A percentile compares a stretch with the other conserved stretches of the same genome.
These are phyloP conservation scores for Brevimyrus niger DNA, from an alignment of 2,113 vertebrate genomes.

Conservation along the genomic window DNA sequence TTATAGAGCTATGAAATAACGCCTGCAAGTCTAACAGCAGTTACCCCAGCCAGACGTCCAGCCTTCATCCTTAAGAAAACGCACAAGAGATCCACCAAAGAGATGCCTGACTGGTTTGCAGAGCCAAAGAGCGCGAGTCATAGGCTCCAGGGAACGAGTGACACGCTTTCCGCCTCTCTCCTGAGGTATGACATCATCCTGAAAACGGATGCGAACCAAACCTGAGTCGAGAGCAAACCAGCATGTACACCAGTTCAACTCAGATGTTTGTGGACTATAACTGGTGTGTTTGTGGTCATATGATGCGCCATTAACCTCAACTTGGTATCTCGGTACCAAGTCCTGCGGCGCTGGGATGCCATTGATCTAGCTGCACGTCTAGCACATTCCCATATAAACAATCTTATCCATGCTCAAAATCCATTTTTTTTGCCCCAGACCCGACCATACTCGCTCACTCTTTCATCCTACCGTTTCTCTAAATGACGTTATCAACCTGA, in stretches of 20 bases:
- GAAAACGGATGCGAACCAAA: background rate
- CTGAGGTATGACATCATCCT: background rate
- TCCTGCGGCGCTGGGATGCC: background rate
- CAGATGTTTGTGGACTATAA: background rate
- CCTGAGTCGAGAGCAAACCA: background rate
- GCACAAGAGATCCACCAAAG: background rate
- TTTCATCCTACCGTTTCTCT: background rate
- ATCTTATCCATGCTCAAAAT: background rate
- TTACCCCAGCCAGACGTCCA: background rate
- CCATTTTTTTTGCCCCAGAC: background rate
- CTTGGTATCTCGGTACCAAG: background rate
- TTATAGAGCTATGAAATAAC: background rate
- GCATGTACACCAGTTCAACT: background rate
- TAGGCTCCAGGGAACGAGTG: background rate
- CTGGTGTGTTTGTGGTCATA: background rate
- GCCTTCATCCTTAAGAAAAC: background rate
- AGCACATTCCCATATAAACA: background rate
- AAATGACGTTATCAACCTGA: background rate
- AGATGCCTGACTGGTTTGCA: background rate
- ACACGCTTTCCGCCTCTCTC: background rate
- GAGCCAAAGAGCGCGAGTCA: background rate
- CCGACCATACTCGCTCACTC: background rate
- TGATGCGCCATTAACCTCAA: background rate
- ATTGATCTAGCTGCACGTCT: background rate
- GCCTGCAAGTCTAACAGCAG: background rate